Evolutionary conservation across 1,140 invertebrate genomes (phyloP), one percentile per base, ranked within the genome.

Genomic region (Papilio machaon): DNA sequence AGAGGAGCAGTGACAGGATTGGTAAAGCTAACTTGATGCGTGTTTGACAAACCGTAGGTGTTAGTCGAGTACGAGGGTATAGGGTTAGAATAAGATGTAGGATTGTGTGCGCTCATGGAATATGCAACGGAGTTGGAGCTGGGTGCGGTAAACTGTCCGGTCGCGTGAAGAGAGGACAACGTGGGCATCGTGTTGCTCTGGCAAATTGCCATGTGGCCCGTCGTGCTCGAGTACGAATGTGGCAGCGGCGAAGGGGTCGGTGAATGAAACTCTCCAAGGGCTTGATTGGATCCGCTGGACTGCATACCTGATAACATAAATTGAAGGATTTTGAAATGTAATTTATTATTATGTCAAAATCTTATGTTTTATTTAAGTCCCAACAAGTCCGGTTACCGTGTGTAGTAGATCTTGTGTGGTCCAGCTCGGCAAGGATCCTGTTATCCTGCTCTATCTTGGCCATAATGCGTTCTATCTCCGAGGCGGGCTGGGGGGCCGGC

Each of bases 391-490:
- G 17, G 38, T 84, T 88, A 95, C 95, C 95, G 83, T 95, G 95
- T 30, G 95, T 95, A 15, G 95, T 95, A n/a, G 94, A 95, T 89
- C 97, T 95, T 83, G 97, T 96, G 91, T 98, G 97, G 91, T 99
- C 98, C 87, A 99, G 94, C 90, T 99, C 98, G 81, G 98, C 98
- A 86, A 99, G 95, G 88, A 99, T 97, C 90, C 97, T 96, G 92
- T 97, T 97, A 94, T 97, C 96, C 94, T 98, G 98, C 93, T 99
- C 98, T 87, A 99, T 98, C 95, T 98, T 99, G 82, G 98, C 98
- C 97, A 99, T 98, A 90, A 99, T 98, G 89, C 97, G 96, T 93
- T 99, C 98, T 88, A 99, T 98, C 95, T 99, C 98, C 43, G 96
- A 96, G 86, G 96, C 96, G 84, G 97, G 96, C 82, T 94, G 92